These are phyloP conservation scores for Pachypeltis micranthus DNA, from an alignment of 1,140 invertebrate genomes.

Conservation along the genomic window DNA sequence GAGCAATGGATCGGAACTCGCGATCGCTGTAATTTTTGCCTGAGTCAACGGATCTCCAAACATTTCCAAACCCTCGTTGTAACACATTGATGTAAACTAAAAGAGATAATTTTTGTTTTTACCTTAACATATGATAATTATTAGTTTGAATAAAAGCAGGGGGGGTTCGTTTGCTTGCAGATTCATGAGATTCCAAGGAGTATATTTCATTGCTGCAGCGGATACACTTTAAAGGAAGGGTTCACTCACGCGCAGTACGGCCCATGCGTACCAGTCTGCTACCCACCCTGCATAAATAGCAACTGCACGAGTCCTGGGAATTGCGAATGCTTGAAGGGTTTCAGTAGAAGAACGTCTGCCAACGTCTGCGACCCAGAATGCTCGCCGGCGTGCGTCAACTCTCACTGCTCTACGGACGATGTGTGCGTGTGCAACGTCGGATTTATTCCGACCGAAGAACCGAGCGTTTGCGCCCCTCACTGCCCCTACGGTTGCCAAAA, in stretches of 20 bases:
- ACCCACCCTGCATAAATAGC: background rate
- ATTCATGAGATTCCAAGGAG: too few species aligned
- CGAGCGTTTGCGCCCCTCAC: background rate
- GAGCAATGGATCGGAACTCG: too few species aligned
- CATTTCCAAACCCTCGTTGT: too few species aligned
- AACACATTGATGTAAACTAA: too few species aligned
- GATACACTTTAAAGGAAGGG: background rate
- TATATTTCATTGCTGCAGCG: too few species aligned
- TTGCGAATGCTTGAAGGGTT: background rate
- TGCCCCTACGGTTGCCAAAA: slow-evolving; percentile 2
- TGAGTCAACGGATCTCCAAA: too few species aligned
- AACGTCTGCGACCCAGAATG: background rate
- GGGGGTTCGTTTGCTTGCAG: too few species aligned
- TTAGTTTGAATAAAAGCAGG: too few species aligned
- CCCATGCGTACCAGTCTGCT: background rate
- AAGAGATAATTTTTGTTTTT: too few species aligned
- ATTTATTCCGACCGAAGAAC: background rate
- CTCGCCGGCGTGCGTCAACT: background rate
- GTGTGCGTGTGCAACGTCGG: background rate
- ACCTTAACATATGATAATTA: too few species aligned
- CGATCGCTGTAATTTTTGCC: too few species aligned
- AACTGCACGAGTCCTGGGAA: background rate
- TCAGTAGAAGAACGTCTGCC: background rate
- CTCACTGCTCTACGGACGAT: background rate
- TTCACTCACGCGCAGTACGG: too few species aligned